phyloP scores from a whole-genome alignment of 2,797 vertebrate genomes.

The Molossus alvarezi region DNA sequence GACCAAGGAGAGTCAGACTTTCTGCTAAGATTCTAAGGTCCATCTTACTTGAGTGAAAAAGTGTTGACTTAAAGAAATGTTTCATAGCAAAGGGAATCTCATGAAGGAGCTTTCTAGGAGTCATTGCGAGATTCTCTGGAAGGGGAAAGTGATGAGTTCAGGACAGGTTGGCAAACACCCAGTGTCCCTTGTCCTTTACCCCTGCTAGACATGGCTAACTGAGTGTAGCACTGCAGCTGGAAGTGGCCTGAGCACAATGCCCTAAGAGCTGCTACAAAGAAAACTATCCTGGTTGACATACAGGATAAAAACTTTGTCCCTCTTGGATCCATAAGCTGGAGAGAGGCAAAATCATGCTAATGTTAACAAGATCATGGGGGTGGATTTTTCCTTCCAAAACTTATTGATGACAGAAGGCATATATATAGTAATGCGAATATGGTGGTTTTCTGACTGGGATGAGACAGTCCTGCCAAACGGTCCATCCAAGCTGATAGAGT shows the following conservation, averaged over 20 bases:
- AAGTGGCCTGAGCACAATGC: not conserved
- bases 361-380: not conserved
- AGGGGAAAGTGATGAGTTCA: not conserved
- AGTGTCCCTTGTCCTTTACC: not conserved
- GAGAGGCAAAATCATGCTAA: slow-evolving; percentile 37
- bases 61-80: not conserved
- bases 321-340: not conserved
- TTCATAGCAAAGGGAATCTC: not conserved
- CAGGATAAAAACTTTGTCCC: not conserved
- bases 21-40: not conserved
- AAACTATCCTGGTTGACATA: not conserved
- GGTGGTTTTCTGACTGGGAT: slow-evolving; percentile 14
- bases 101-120: not conserved
- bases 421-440: not conserved
- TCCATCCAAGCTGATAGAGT: not conserved
- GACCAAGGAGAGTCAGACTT: not conserved
- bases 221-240: not conserved
- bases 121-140: not conserved
- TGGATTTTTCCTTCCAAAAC: slow-evolving; percentile 34
- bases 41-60: not conserved
- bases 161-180: not conserved
- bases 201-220: not conserved
- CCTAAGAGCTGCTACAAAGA: not conserved
- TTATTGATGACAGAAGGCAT: not conserved
- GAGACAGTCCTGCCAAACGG: not conserved